Conservation (phyloP, 2,797 vertebrate species). For the Crax fasciolata region DNA sequence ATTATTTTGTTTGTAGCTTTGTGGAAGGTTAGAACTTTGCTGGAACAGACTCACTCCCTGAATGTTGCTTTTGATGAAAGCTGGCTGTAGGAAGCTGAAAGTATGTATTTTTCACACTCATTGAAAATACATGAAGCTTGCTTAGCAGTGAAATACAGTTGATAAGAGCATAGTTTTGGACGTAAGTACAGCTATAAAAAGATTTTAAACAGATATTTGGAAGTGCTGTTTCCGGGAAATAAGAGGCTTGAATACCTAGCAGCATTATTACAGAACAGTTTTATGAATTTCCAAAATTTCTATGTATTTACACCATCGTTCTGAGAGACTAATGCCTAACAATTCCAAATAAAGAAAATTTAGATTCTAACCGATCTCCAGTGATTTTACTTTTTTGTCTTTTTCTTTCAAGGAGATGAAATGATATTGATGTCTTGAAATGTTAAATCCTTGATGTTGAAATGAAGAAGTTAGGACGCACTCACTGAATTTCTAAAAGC, state of each 20-base stretch:
- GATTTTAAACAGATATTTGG: not conserved
- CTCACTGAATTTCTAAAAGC: not conserved
- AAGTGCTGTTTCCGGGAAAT: not conserved
- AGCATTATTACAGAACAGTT: not conserved
- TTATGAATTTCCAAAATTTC: not conserved
- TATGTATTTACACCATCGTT: not conserved
- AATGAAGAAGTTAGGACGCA: not conserved
- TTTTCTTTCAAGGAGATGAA: not conserved
- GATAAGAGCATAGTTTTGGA: not conserved
- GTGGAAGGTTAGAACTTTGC: not conserved
- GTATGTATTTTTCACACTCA: not conserved
- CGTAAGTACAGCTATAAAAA: not conserved
- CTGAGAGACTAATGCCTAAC: not conserved
- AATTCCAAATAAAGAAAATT: not conserved
- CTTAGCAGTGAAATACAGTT: not conserved
- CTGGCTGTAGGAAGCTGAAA: not conserved
- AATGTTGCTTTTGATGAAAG: not conserved
- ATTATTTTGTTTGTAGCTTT: not conserved
- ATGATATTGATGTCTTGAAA: not conserved
- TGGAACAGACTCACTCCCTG: not conserved
- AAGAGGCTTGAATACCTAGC: not conserved
- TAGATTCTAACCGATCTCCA: not conserved
- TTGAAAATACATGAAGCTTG: not conserved
- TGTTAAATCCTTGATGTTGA: not conserved
- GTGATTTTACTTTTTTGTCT: not conserved